Percentiles rank a stretch among this genome's conserved stretches.
These are phyloP conservation scores for Seriola quinqueradiata DNA, from an alignment of 2,113 vertebrate species.

Conservation along the genomic window DNA sequence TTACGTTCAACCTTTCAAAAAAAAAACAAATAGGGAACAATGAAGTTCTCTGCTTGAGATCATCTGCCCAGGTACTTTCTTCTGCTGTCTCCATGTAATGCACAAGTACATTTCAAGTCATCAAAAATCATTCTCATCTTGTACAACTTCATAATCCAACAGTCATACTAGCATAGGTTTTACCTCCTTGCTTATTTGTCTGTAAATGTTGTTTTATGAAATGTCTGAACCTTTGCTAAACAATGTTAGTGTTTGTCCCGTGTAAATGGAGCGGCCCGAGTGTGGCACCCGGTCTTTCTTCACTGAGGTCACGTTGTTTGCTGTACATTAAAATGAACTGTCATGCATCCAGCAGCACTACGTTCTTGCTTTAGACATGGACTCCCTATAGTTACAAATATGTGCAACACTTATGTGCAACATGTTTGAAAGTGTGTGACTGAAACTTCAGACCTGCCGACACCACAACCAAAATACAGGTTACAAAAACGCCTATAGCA, in stretches of 20 bases:
- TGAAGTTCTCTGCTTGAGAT: neutral
- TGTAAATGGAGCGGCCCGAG: neutral
- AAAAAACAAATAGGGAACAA: neutral
- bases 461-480: neutral
- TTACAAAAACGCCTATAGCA: neutral
- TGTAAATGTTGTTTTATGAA: neutral
- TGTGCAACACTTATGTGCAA: neutral
- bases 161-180: neutral
- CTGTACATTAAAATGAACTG: conserved; percentile 18
- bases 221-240: neutral
- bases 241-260: neutral
- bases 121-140: conserved; percentile 16
- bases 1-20: neutral
- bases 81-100: neutral
- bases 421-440: neutral
- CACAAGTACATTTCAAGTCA: neutral
- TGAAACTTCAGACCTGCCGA: neutral
- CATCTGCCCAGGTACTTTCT: conserved; percentile 51
- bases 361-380: neutral
- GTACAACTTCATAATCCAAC: neutral
- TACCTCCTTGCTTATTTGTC: neutral
- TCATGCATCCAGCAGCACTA: neutral
- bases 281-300: neutral
- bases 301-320: neutral
- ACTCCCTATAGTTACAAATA: neutral